phyloP scores from a whole-genome alignment of 1,140 invertebrate species.

The Bombus huntii region DNA sequence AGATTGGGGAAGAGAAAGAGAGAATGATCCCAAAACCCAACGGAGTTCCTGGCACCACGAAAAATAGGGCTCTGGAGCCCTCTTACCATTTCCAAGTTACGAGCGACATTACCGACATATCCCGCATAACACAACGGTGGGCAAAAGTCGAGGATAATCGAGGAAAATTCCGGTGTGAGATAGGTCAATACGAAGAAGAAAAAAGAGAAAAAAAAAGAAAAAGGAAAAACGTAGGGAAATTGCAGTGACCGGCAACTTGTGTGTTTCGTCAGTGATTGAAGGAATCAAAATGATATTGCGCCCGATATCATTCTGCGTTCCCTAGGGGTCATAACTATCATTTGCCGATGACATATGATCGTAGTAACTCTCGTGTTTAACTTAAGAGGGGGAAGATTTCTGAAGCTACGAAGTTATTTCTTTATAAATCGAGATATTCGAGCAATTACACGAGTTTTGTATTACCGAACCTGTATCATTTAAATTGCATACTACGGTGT shows the following conservation, averaged over 20 bases:
- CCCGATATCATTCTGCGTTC: too few species aligned
- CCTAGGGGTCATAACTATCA: not conserved
- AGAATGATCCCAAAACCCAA: slow-evolving; percentile 50
- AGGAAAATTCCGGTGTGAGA: slow-evolving; percentile 36
- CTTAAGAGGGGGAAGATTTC: not conserved
- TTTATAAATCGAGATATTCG: not conserved
- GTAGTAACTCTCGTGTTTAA: too few species aligned
- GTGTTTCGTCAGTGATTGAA: slow-evolving; percentile 10
- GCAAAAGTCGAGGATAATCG: slow-evolving; percentile 50
- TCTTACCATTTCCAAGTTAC: slow-evolving; percentile 65
- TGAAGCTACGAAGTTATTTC: not conserved
- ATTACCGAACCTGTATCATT: too few species aligned
- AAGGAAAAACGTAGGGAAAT: slow-evolving; percentile 17
- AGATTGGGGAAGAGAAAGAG: slow-evolving; percentile 1
- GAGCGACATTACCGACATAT: slow-evolving; percentile 59
- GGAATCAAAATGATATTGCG: not conserved
- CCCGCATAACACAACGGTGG: slow-evolving; percentile 51
- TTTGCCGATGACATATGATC: not conserved
- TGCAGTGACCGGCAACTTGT: not conserved
- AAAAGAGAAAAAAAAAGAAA: not conserved
- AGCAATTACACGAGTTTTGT: too few species aligned
- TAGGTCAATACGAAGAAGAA: slow-evolving; percentile 27
- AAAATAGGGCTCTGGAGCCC: slow-evolving; percentile 63
- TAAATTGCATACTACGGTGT: too few species aligned
- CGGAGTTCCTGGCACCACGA: slow-evolving; percentile 47